Evolutionary conservation across 2,888 invertebrate species (phyloP), one percentile per base, ranked within the genome.

Genomic region (Oligia fasciuncula): DNA sequence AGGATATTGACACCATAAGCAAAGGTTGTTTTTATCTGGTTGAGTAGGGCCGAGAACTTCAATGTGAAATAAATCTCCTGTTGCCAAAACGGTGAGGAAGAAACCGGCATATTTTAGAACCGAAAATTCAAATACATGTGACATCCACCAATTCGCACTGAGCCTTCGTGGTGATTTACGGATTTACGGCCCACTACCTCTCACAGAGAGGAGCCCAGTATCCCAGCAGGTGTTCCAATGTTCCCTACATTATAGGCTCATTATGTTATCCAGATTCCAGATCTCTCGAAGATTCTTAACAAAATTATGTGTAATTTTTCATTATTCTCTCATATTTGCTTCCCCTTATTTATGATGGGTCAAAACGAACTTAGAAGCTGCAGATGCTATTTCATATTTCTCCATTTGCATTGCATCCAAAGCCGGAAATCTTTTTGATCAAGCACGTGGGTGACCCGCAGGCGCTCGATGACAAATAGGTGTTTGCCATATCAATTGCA

Each of bases 401-500:
- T 17, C 17, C 2, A 51, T 51, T 43, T 14, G 5, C 8, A 35
- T 19, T 43, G 2, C 2, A 23, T 23, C 40, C 19, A 46, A 66
- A 77, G 4, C 14, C 11, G 13, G n/a, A 51, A 40, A 43, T 13
- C 8, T 40, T 29, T 49, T n/a, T 23, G 5, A 9, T 23, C 40
- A 65, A 65, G 46, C 17, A 77, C n/a, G 29, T 67, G 29, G 80
- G 66, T 79, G 54, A 66, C 14, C 35, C n/a, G 66, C 40, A 74
- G 40, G 54, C 17, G 23, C 35, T 77, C 3, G 2, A 1, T 8
- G 23, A 62, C 9, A 46, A 62, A 40, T 40, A 76, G 19, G 35
- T 23, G 60, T 62, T 67, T 14, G 35, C 51, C 57, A 51, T 83
- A 83, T 2, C 57, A 49, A 51, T 77, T 60, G 83, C 43, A 46